Conservation (phyloP, 2,797 vertebrate genomes). For the Nasua narica region DNA sequence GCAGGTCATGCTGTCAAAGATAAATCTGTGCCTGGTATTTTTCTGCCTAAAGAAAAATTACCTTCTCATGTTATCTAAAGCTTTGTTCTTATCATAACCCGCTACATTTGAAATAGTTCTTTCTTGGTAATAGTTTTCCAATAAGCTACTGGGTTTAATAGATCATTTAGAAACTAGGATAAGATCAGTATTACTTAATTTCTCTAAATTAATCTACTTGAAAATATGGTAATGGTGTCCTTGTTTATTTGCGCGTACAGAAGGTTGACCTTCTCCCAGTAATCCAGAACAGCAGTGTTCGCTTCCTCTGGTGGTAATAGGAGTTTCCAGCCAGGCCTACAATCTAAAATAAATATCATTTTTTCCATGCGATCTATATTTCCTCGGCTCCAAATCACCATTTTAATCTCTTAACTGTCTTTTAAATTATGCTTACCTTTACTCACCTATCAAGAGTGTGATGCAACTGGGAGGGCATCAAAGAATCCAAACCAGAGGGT, state of each 20-base stretch:
- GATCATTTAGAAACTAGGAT: neutral
- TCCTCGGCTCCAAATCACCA: neutral
- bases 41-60: slow-evolving; percentile 58
- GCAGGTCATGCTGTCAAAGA: slow-evolving; percentile 78
- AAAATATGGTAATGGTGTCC: neutral
- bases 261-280: neutral
- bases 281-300: neutral
- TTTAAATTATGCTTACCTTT: neutral
- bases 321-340: neutral
- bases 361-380: neutral
- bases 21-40: slow-evolving; percentile 65
- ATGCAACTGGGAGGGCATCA: neutral
- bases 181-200: neutral
- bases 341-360: neutral
- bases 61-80: slow-evolving; percentile 27
- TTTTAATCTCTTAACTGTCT: neutral
- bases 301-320: neutral
- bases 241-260: neutral
- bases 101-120: slow-evolving; percentile 14
- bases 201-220: neutral
- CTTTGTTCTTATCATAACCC: slow-evolving; percentile 27
- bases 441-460: neutral
- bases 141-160: slow-evolving; percentile 43
- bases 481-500: neutral
- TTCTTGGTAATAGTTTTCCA: slow-evolving; percentile 28